These are phyloP conservation scores for Neotoxoptera formosana DNA, from an alignment of 1,140 invertebrate species.

Conservation along the genomic window DNA sequence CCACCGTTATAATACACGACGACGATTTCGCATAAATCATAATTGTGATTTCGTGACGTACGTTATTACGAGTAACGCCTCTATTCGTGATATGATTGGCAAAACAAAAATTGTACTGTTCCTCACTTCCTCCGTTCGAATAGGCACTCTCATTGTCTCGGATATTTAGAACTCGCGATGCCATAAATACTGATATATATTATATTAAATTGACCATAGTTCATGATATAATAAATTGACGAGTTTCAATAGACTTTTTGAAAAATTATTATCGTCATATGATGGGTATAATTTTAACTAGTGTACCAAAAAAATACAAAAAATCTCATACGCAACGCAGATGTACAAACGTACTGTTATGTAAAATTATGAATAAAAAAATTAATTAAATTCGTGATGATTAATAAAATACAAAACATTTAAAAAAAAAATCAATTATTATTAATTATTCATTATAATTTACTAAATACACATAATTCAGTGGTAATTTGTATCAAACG, in stretches of 20 bases:
- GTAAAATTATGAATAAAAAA: background rate
- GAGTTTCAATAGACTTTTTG: background rate
- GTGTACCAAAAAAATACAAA: background rate
- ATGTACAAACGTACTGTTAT: background rate
- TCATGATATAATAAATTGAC: background rate
- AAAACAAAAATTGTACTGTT: constrained; percentile 21
- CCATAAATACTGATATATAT: background rate
- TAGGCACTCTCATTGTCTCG: background rate
- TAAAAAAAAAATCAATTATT: background rate
- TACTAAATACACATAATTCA: background rate
- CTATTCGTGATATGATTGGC: background rate
- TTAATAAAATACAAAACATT: background rate
- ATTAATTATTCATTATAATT: background rate
- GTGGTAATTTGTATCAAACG: background rate
- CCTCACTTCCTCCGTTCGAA: background rate
- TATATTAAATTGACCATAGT: background rate
- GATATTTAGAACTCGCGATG: background rate
- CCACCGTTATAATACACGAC: background rate
- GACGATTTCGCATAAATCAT: background rate
- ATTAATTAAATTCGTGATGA: background rate
- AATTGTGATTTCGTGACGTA: constrained; percentile 28
- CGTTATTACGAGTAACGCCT: background rate
- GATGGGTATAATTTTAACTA: background rate
- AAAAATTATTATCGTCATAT: background rate
- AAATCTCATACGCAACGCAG: background rate